phyloP scores from a whole-genome alignment of 2,888 invertebrate genomes.

The Alviniconcha strummeri region DNA sequence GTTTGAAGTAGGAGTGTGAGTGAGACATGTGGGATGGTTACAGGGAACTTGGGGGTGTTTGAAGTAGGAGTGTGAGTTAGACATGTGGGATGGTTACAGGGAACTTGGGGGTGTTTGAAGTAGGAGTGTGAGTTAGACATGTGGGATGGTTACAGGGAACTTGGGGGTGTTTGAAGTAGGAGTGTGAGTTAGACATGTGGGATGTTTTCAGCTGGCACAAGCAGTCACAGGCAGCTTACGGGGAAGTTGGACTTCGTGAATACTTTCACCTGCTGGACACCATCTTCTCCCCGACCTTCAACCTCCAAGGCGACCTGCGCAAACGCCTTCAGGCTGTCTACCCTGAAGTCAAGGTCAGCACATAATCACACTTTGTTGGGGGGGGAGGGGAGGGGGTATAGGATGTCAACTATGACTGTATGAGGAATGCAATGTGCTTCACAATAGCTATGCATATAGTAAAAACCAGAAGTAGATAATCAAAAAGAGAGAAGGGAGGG shows the following conservation, averaged over 20 bases:
- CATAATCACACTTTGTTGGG: neutral
- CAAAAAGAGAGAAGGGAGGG: too few species aligned
- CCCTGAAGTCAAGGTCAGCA: conserved; percentile 69
- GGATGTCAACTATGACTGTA: too few species aligned
- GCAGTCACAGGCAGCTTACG: conserved; percentile 55
- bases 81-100: neutral
- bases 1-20: too few species aligned
- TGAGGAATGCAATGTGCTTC: too few species aligned
- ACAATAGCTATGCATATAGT: too few species aligned
- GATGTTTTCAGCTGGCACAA: conserved; percentile 54
- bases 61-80: neutral
- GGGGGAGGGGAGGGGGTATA: too few species aligned
- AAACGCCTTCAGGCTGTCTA: conserved; percentile 68
- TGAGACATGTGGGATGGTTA: too few species aligned
- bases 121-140: neutral
- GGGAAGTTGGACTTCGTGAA: conserved; percentile 67
- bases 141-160: neutral
- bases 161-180: neutral
- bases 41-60: too few species aligned
- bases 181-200: neutral
- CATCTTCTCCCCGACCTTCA: conserved; percentile 60
- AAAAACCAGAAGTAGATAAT: too few species aligned
- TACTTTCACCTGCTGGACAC: conserved; percentile 71
- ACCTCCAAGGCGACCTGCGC: conserved; percentile 61
- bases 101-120: too few species aligned